phyloP scores from a whole-genome alignment of 2,888 invertebrate species.

The Galeopsomyia nigrocyanea region DNA sequence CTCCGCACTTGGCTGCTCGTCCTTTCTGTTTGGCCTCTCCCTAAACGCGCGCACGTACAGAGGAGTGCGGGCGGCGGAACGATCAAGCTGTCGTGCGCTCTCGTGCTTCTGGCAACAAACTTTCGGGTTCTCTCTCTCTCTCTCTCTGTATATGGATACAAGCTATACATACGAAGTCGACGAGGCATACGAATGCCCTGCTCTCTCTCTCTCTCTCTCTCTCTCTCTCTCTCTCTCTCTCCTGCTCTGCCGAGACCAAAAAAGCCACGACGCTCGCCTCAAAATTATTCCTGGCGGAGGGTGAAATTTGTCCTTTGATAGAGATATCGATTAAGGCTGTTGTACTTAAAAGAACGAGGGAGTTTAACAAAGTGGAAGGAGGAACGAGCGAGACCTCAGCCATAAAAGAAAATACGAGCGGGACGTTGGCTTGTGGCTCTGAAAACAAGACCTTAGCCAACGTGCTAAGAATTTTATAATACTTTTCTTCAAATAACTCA shows the following conservation, averaged over 20 bases:
- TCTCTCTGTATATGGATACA: conserved; percentile 15
- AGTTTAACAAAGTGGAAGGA: conserved; percentile 5
- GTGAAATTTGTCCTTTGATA: conserved; percentile 32
- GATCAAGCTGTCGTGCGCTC: conserved; percentile 24
- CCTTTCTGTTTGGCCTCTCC: conserved; percentile 3
- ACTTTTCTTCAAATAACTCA: conserved; percentile 11
- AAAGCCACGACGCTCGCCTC: not conserved
- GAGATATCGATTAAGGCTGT: conserved; percentile 31
- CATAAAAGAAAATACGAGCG: conserved; percentile 28
- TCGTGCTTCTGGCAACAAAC: conserved; percentile 26
- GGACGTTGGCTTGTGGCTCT: conserved; percentile 4
- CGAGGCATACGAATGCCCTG: conserved; percentile 34
- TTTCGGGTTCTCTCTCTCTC: conserved; percentile 16
- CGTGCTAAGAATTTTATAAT: conserved; percentile 26
- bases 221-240: no score
- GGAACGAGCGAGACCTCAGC: not conserved
- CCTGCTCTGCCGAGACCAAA: not conserved
- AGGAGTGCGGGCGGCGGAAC: not conserved
- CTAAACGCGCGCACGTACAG: not conserved
- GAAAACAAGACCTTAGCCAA: conserved; percentile 10
- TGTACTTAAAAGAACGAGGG: conserved; percentile 28
- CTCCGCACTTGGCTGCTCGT: not conserved
- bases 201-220: not conserved
- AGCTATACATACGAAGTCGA: conserved; percentile 6
- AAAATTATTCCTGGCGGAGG: no score